Evolutionary conservation across 2,888 invertebrate species (phyloP), one percentile per base, ranked within the genome.

Genomic region (Pegoplata infirma): DNA sequence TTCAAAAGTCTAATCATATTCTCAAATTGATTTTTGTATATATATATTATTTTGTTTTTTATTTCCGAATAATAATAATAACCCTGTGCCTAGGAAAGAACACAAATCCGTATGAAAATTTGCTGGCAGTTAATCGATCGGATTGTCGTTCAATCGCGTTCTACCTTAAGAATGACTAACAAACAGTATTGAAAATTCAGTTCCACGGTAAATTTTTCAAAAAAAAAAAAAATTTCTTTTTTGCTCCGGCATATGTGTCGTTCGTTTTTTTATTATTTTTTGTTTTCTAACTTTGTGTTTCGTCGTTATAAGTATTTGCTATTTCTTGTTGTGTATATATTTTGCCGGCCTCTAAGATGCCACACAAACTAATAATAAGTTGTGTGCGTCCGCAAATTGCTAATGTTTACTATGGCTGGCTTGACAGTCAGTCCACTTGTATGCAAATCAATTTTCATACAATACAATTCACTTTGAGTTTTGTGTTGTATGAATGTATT

Each of bases 81-180:
- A 53, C 58, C 59, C 53, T 25, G 19, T 59, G 64, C 23, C 40
- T 46, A 59, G 16, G 12, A 6, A 5, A 61, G 66, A 56, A 56
- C n/a, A 10, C n/a, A 51, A 69, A 49, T 63, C 63, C 68, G 14
- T 25, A 5, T 14, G n/a, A n/a, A n/a, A 63, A 68, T 55, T 59
- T 17, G 25, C 66, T 72, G 63, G 14, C 21, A 47, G 63, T n/a
- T 63, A 36, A 63, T 53, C 46, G 59, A 58, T 40, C 58, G 68
- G 64, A 64, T 74, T 78, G 78, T 78, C 73, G 53, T 23, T 64
- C 68, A 69, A 63, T 67, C 71, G 79, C 71, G 66, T 67, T 79
- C 79, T 68, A 75, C 67, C 79, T 71, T 75, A 58, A 63, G 75
- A 72, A 79, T 79, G 79, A 79, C 71, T 75, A 79, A 72, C 32